Percentiles rank a stretch among this genome's conserved stretches.
Conservation (phyloP, 1,140 invertebrate species). For the Mercenaria mercenaria region DNA sequence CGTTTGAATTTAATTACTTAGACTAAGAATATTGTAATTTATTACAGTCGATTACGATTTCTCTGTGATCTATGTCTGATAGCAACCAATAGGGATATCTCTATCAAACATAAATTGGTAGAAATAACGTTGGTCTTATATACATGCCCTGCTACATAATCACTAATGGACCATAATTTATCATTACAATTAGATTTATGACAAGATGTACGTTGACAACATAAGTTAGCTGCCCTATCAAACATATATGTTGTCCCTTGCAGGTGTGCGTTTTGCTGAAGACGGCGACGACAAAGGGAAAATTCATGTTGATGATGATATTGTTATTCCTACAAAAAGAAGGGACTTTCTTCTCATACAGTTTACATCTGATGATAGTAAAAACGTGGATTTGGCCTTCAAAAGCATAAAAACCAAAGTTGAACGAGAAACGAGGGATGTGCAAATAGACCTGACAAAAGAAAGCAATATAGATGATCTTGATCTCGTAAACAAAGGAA, state of each 20-base stretch:
- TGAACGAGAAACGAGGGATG: not conserved
- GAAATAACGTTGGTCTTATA: no score
- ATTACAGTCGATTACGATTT: no score
- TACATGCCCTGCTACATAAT: no score
- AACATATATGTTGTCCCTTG: not conserved
- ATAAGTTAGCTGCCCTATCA: no score
- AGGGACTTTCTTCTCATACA: constrained; percentile 38
- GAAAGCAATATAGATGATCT: constrained; percentile 4
- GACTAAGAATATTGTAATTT: no score
- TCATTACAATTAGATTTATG: no score
- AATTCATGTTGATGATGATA: not conserved
- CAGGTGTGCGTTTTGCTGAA: not conserved
- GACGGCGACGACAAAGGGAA: not conserved
- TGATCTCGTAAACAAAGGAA: not conserved
- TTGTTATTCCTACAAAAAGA: not conserved
- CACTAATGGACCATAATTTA: no score
- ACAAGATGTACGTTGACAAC: no score
- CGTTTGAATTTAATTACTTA: no score
- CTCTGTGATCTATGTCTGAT: no score
- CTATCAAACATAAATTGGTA: no score
- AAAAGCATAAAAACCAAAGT: not conserved
- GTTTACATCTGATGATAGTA: not conserved
- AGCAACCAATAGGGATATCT: no score
- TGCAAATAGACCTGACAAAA: not conserved
- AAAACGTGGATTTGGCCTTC: not conserved